These are phyloP conservation scores for Leucania comma DNA, from an alignment of 2,888 invertebrate genomes.

Conservation along the genomic window DNA sequence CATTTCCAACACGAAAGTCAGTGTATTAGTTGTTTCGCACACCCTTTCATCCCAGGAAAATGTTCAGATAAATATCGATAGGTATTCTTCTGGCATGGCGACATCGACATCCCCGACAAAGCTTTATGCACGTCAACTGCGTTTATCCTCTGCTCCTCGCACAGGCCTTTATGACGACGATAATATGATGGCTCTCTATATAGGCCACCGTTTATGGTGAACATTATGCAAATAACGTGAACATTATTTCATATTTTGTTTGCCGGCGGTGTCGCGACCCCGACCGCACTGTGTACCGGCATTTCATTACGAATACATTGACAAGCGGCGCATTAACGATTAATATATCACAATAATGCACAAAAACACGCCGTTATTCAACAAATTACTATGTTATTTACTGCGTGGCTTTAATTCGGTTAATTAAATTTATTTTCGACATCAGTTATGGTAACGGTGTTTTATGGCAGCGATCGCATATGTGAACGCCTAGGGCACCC, in stretches of 20 bases:
- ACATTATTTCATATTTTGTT: conserved; percentile 79
- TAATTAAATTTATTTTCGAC: conserved; percentile 64
- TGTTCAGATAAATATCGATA: conserved; percentile 64
- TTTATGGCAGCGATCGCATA: conserved; percentile 39
- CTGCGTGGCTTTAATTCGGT: conserved; percentile 58
- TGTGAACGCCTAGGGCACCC: conserved; percentile 28
- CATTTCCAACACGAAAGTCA: conserved; percentile 39
- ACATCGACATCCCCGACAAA: conserved; percentile 65
- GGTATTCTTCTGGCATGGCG: conserved; percentile 61
- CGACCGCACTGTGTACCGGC: conserved; percentile 68
- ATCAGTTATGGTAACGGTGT: conserved; percentile 34
- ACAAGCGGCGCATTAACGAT: conserved; percentile 79
- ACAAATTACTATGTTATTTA: conserved; percentile 69
- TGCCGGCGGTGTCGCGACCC: conserved; percentile 71
- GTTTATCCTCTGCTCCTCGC: conserved; percentile 62
- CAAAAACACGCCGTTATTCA: conserved; percentile 72
- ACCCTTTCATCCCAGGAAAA: conserved; percentile 59
- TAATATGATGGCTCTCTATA: conserved; percentile 73
- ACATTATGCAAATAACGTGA: conserved; percentile 77
- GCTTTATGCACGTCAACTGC: conserved; percentile 67
- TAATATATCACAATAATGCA: conserved; percentile 78
- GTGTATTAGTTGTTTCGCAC: conserved; percentile 48
- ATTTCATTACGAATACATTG: conserved; percentile 82
- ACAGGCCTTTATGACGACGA: conserved; percentile 67
- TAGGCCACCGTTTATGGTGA: conserved; percentile 72